Evolutionary conservation across 2,888 invertebrate species (phyloP), one percentile per base, ranked within the genome.

Genomic region (Cheilosia grossa): DNA sequence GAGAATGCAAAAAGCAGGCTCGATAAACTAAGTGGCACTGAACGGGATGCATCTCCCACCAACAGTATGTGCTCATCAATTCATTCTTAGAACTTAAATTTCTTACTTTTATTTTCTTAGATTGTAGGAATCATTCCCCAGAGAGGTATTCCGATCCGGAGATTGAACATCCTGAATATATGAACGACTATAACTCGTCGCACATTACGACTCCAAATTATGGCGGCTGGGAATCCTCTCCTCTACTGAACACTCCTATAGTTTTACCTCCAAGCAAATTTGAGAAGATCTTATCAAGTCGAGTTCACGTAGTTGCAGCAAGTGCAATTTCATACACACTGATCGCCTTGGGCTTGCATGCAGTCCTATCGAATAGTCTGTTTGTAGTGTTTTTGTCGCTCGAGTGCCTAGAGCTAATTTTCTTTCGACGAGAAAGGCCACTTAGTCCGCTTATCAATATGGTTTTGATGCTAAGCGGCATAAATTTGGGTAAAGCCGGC

Each of bases 61-160:
- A 69, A 74, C 24, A 75, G 83, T 83, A 10, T 17, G 83, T 70
- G 21, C 5, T 17, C 6, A 5, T 27, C 2, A 40, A 53, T 17
- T 51, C 24, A n/a, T n/a, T 27, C 5, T 37, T 33, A 15, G 15
- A 4, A n/a, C 1, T 24, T 30, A 17, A 47, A 5, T 17, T 17
- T n/a, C 7, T n/a, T 17, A n/a, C n/a, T 37, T 51, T 13, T 21
- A 10, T 53, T 40, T 10, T 51, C 67, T 21, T 15, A 80, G 85
- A 42, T 72, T 54, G 64, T 56, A 69, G 44, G 30, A 58, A 47
- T 33, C 49, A 77, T 13, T 61, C 75, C 0, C 47, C 69, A 6
- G 80, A 85, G 53, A 72, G 42, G 3, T 85, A 72, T 37, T 72
- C 85, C 1, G 80, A 85, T 73, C 85, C 85, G 10, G 85, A 85